Percentiles rank a stretch among this genome's conserved stretches.
These are phyloP conservation scores for Cephalopachus bancanus DNA, from an alignment of 2,797 vertebrate species.

Conservation along the genomic window DNA sequence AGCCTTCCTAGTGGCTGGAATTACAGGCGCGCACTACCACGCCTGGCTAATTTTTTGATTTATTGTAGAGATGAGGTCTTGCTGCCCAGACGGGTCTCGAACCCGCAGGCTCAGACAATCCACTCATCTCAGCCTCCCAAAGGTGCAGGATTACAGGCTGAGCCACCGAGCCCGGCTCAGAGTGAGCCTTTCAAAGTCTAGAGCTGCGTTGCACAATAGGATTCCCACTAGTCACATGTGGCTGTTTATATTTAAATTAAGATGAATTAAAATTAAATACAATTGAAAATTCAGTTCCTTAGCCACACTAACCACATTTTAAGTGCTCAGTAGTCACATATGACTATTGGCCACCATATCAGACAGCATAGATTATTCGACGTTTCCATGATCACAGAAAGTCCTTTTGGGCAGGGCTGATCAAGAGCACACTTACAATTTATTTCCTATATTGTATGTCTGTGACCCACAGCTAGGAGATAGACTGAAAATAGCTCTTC, in stretches of 20 bases:
- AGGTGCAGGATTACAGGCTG: no score
- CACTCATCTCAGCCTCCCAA: no score
- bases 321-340: not conserved
- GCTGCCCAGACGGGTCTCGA: no score
- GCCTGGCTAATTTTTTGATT: no score
- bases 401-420: not conserved
- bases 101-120: no score
- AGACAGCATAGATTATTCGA: not conserved
- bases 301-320: not conserved
- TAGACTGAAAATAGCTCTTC: not conserved
- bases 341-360: not conserved
- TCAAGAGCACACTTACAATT: not conserved
- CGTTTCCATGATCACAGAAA: not conserved
- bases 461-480: constrained; percentile 32
- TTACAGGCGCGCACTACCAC: no score
- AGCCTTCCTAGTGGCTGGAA: no score
- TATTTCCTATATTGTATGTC: not conserved
- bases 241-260: constrained; percentile 49
- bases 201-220: not conserved
- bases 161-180: no score
- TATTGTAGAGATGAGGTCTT: no score
- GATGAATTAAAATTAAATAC: constrained; percentile 27
- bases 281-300: constrained; percentile 4
- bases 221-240: not conserved
- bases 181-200: not conserved